phyloP scores from a whole-genome alignment of 2,113 vertebrate species.

The Bubalus kerabau region DNA sequence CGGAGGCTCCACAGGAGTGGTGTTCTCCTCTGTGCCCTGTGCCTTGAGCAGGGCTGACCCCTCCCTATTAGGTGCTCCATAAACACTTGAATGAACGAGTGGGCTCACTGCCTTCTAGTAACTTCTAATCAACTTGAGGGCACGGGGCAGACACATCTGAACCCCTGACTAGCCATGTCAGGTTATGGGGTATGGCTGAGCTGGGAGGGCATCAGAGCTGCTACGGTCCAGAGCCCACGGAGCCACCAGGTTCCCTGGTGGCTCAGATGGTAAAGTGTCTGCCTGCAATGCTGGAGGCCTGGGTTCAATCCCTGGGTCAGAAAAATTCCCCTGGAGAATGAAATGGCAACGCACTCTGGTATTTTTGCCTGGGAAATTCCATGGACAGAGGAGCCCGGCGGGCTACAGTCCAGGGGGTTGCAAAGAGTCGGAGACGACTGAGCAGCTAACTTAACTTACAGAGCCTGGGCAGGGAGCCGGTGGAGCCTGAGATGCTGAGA shows the following conservation, averaged over 20 bases:
- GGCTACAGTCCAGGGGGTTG: neutral
- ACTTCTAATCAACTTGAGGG: neutral
- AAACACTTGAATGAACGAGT: neutral
- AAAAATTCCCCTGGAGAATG: neutral
- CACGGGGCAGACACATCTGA: rapidly evolving
- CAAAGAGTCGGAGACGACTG: neutral
- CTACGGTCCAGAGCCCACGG: rapidly evolving
- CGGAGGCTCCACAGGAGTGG: rapidly evolving
- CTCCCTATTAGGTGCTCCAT: neutral
- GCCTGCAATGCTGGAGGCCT: neutral
- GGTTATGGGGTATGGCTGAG: neutral
- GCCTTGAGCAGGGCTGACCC: neutral
- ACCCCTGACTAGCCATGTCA: neutral
- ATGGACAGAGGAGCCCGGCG: rapidly evolving
- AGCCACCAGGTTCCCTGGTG: too few species aligned
- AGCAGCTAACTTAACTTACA: neutral
- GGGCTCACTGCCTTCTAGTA: neutral
- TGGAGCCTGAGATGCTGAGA: rapidly evolving
- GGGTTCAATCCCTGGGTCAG: neutral
- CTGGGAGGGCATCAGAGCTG: neutral
- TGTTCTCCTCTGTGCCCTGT: rapidly evolving
- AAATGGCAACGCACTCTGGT: neutral
- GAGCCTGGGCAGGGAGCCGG: neutral
- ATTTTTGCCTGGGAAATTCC: neutral
- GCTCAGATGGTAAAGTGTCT: neutral